Evolutionary conservation across 2,888 invertebrate genomes (phyloP).

Genomic region (Phlogophora meticulosa): DNA sequence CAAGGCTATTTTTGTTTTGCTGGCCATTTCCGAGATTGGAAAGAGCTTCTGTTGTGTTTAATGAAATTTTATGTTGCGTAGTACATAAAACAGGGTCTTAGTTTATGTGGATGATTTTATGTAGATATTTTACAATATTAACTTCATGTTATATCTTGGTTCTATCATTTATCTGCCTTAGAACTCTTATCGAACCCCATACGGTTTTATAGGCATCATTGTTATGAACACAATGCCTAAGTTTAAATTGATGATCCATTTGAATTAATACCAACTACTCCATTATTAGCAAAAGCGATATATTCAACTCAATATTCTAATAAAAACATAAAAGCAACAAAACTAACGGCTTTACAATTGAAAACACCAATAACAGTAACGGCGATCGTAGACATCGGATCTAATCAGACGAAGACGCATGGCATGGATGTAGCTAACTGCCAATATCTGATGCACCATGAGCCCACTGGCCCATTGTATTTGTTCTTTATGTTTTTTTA

Average conservation of each 20-base stretch:
- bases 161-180: not conserved
- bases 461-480: slow-evolving; percentile 85
- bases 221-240: not conserved
- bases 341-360: slow-evolving; percentile 81
- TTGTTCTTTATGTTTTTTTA: slow-evolving; percentile 90
- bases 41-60: slow-evolving; percentile 73
- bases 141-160: not conserved
- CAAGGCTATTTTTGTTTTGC: slow-evolving; percentile 87
- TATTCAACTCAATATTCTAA: slow-evolving; percentile 46
- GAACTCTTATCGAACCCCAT: not conserved
- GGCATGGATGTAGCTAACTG: slow-evolving; percentile 87
- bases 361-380: slow-evolving; percentile 77
- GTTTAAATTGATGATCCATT: slow-evolving; percentile 21
- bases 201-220: not conserved
- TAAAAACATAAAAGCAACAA: slow-evolving; percentile 56
- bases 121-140: slow-evolving; percentile 22
- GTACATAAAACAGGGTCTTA: slow-evolving; percentile 50
- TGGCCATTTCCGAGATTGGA: slow-evolving; percentile 84
- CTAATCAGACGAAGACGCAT: slow-evolving; percentile 85
- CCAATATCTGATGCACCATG: slow-evolving; percentile 89
- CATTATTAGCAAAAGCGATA: slow-evolving; percentile 18
- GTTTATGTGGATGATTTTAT: slow-evolving; percentile 49
- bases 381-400: slow-evolving; percentile 70
- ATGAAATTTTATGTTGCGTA: slow-evolving; percentile 66
- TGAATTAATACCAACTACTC: not conserved